Conservation (phyloP, 2,888 invertebrate genomes). For the Pocota personata region DNA sequence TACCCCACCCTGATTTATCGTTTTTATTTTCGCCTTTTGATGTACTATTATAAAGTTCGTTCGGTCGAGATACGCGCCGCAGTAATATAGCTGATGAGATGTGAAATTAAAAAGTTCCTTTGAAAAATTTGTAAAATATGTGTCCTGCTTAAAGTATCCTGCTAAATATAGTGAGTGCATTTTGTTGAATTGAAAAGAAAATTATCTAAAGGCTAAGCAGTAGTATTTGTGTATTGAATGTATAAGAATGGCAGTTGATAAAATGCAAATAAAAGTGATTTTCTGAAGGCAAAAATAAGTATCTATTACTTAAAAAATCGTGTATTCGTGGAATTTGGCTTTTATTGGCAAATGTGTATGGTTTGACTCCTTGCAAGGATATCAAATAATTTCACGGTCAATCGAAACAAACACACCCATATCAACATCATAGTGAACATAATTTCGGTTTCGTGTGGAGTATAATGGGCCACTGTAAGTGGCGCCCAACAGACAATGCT, state of each 20-base stretch:
- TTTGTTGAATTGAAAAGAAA: not conserved
- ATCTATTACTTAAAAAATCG: not conserved
- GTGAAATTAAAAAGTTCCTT: conserved; percentile 34
- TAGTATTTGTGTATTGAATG: not conserved
- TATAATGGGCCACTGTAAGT: conserved; percentile 77
- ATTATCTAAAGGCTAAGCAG: not conserved
- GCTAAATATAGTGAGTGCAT: not conserved
- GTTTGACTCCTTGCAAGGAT: conserved; percentile 3
- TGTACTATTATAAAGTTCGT: not conserved
- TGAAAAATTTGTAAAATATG: not conserved
- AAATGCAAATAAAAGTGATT: conserved; percentile 4
- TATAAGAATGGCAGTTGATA: not conserved
- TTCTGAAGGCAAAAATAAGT: conserved; percentile 1
- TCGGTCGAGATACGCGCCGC: conserved; percentile 36
- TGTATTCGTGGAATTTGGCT: not conserved
- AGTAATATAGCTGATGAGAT: not conserved
- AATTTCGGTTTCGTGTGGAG: conserved; percentile 31
- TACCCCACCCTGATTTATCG: not conserved
- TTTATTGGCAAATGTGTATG: not conserved
- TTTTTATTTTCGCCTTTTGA: not conserved
- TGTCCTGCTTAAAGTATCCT: not conserved
- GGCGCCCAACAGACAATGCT: conserved; percentile 73
- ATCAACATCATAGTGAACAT: conserved; percentile 42
- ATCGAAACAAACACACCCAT: conserved; percentile 1
- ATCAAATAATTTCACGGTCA: not conserved